Conservation (phyloP, 2,797 vertebrate species). For the Cebuella pygmaea region DNA sequence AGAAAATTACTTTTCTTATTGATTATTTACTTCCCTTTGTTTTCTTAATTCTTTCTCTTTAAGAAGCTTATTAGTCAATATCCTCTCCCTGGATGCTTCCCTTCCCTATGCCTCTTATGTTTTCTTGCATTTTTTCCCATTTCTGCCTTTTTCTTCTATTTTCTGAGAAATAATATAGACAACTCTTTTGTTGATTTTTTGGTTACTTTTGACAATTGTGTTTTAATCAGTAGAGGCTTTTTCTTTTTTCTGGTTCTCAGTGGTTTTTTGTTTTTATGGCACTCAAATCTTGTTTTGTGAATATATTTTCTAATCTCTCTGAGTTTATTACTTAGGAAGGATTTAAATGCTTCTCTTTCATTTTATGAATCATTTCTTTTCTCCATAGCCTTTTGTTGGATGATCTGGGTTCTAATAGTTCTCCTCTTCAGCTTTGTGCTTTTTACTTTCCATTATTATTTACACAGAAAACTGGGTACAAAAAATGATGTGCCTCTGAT, state of each 20-base stretch:
- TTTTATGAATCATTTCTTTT: background rate
- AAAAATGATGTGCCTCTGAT: background rate
- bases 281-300: conserved; percentile 7
- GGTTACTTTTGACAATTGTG: background rate
- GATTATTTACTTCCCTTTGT: background rate
- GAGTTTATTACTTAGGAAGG: background rate
- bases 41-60: background rate
- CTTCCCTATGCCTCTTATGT: background rate
- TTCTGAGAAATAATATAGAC: conserved; percentile 24
- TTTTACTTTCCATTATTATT: background rate
- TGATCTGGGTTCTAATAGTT: background rate
- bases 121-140: background rate
- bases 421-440: background rate
- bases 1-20: background rate
- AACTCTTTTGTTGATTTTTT: background rate
- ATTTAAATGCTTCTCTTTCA: conserved; percentile 11
- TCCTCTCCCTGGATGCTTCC: background rate
- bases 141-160: background rate
- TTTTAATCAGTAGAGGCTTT: background rate
- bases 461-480: background rate
- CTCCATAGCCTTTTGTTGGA: background rate
- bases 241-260: background rate
- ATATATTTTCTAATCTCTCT: background rate
- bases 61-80: background rate
- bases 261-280: background rate